Percentiles rank a stretch among this genome's conserved stretches.
Conservation (phyloP, 2,888 invertebrate species). For the Hedychridium roseum region DNA sequence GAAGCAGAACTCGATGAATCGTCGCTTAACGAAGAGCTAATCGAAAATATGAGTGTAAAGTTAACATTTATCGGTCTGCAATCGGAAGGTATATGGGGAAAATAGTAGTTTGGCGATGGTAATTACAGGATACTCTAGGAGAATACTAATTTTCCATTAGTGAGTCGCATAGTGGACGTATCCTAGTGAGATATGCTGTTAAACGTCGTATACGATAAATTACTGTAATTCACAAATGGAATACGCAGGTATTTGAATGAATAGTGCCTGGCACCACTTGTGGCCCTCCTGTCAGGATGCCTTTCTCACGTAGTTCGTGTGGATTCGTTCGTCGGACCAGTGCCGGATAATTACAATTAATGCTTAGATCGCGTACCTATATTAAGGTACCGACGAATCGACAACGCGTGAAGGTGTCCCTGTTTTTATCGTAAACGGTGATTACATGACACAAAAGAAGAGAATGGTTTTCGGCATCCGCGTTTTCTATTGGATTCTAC, state of each 20-base stretch:
- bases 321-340: conserved; percentile 17
- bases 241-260: conserved; percentile 61
- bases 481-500: conserved; percentile 38
- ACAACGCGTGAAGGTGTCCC: conserved; percentile 29
- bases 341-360: background rate
- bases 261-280: conserved; percentile 64
- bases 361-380: too few species aligned
- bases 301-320: conserved; percentile 29
- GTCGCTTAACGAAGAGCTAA: too few species aligned
- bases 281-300: conserved; percentile 59
- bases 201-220: conserved; percentile 43
- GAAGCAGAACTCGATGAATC: too few species aligned
- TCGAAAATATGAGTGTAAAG: too few species aligned
- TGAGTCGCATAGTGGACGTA: too few species aligned
- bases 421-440: conserved; percentile 25
- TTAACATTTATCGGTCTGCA: too few species aligned
- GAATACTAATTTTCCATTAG: too few species aligned
- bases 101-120: too few species aligned
- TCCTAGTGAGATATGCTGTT: conserved; percentile 51
- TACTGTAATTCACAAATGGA: conserved; percentile 45
- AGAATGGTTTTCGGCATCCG: conserved; percentile 33
- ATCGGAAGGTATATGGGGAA: too few species aligned
- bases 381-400: too few species aligned
- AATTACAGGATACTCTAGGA: too few species aligned
- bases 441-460: conserved; percentile 20